Evolutionary conservation across 2,113 vertebrate genomes (phyloP), one percentile per base, ranked within the genome.

Genomic region (Vombatus ursinus): DNA sequence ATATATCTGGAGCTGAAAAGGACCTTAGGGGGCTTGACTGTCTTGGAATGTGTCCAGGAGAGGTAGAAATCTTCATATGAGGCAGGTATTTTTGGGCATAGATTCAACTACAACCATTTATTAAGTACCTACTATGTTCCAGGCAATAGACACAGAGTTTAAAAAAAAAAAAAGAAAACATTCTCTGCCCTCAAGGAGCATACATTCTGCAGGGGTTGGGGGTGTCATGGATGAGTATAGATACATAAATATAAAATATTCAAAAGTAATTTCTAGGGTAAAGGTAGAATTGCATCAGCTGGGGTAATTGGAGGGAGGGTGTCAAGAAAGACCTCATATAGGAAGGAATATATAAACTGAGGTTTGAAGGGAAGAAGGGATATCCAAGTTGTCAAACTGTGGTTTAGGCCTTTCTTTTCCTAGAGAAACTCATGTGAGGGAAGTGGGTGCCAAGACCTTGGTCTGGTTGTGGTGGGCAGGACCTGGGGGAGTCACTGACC

Each of bases 401-500:
- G n/a, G 68, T 8, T 22, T 84, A 28, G 61, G 68, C 19, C 37
- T 94, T 19, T 37, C 89, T 14, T 92, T 0, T 51, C 94, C 12
- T 51, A 44, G 44, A 90, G 37, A 95, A 92, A 61, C 50, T 50
- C 90, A 5, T 93, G 22, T 1, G 57, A 7, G 84, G 89, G 37
- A 61, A 93, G 54, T 91, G 92, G 54, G 53, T 95, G 68, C 16
- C 37, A 44, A 84, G 68, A 6, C n/a, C n/a, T 44, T 44, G 68
- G 68, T 44, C 68, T 84, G 37, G 68, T 19, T 84, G 68, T 2
- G 19, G 19, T 84, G 68, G 68, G 68, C n/a, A 84, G 19, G 68
- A 44, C 68, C 0, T 8, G 37, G 7, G 68, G 97, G 98, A 96
- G 96, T 93, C 90, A 16, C 52, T 96, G 94, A 94, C 97, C 49